Evolutionary conservation across 53 echinoderm and acorn worm genomes (phyloP), one percentile per base, ranked within the genome.

Genomic region (Paracentrotus lividus): DNA sequence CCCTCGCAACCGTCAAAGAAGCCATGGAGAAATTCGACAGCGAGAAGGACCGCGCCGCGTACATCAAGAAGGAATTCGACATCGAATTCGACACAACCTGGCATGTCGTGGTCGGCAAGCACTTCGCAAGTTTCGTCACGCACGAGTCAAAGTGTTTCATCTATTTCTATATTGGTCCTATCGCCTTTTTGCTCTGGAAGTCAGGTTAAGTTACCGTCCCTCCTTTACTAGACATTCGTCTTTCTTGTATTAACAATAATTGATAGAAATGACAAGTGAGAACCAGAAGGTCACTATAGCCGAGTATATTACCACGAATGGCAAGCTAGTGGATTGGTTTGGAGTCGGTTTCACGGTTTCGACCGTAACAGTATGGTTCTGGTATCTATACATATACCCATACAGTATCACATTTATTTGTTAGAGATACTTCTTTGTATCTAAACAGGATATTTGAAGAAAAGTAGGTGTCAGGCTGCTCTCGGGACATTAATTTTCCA

Each of bases 101-200:
- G 95, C 95, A 95, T 60, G 90, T 90, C 58, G 85, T 95, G 34
- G 95, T 94, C 85, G 95, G 95, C 12, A 93, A 93, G 52, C 93
- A 95, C 75, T 95, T 95, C 86, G 95, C 93, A 51, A 95, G 95
- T 40, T 95, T 66, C 90, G 95, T 95, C 84, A 95, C 95, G 0
- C 95, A 95, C 85, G 95, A 95, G 53, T 76, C 91, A 1, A 95
- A 90, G 72, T 76, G 91, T 47, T 95, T 95, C 86, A 89, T 95
- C 8, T 95, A 95, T 86, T 90, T 95, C 68, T 95, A 95, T 86
- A 26, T 81, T 32, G 94, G 94, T 27, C 42, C 81, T 0, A 65
- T 94, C 13, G 95, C 94, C 4, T 42, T 94, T 42, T 33, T 95
- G 42, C 69, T 95, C 53, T 95, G 88, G 66, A 95, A 95, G 88